These are phyloP conservation scores for Hepsetus odoe DNA, from an alignment of 2,113 vertebrate genomes.

Conservation along the genomic window DNA sequence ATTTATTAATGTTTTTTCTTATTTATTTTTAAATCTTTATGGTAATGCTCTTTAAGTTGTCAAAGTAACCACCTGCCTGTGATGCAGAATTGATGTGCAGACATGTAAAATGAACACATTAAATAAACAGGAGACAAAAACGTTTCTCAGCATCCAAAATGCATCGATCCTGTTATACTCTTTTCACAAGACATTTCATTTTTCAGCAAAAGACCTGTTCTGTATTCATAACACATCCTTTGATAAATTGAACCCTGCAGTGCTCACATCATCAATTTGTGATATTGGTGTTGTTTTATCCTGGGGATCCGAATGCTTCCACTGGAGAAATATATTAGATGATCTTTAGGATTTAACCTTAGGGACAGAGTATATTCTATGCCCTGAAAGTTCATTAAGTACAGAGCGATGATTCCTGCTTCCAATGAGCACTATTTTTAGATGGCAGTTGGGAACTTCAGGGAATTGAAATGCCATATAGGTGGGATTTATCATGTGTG, in stretches of 20 bases:
- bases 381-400: conserved; percentile 6
- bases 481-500: conserved; percentile 3
- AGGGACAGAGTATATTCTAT: background rate
- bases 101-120: background rate
- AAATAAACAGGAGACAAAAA: conserved; percentile 7
- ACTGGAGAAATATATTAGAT: background rate
- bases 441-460: background rate
- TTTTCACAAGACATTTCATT: background rate
- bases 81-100: background rate
- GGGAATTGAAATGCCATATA: background rate
- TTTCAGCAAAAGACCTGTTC: background rate
- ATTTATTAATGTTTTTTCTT: too few relatives aligned
- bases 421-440: background rate
- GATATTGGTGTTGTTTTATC: background rate
- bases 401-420: background rate
- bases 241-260: conserved; percentile 8
- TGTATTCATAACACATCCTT: background rate
- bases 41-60: background rate
- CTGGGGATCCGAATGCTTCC: background rate
- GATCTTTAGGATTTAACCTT: conserved; percentile 6
- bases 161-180: background rate
- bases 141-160: background rate
- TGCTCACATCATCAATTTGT: conserved; percentile 1
- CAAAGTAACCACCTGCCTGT: background rate
- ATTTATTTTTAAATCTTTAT: background rate